Percentiles rank a stretch among this genome's conserved stretches.
Conservation (phyloP, 2,797 vertebrate genomes). For the Heliangelus exortis region DNA sequence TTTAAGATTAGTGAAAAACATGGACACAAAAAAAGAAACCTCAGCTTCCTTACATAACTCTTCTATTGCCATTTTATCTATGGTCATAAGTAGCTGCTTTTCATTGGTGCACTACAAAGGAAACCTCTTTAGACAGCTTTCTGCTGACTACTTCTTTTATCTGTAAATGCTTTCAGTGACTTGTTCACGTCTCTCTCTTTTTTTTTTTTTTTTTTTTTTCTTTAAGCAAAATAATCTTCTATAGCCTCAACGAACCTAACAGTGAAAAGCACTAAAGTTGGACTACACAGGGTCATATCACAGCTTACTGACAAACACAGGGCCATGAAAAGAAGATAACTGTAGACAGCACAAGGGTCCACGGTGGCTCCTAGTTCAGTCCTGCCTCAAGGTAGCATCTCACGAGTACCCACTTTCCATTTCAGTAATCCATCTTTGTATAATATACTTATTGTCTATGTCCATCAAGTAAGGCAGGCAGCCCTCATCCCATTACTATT, state of each 20-base stretch:
- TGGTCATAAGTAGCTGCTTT: constrained; percentile 37
- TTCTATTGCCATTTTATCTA: constrained; percentile 17
- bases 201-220: background rate
- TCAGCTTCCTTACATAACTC: constrained; percentile 45
- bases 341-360: background rate
- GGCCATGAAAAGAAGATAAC: constrained; percentile 45
- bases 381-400: constrained; percentile 64
- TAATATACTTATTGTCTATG: constrained; percentile 66
- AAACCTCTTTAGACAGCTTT: constrained; percentile 57
- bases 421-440: constrained; percentile 68
- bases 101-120: constrained; percentile 39
- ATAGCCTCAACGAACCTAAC: constrained; percentile 44
- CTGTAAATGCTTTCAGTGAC: constrained; percentile 60
- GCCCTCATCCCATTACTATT: constrained; percentile 72
- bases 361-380: constrained; percentile 25
- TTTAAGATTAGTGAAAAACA: constrained; percentile 11
- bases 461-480: constrained; percentile 56
- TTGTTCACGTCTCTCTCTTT: background rate
- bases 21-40: background rate
- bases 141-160: constrained; percentile 62
- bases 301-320: constrained; percentile 31
- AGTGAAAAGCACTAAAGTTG: constrained; percentile 45
- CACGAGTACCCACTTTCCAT: constrained; percentile 64
- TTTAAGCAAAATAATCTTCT: constrained; percentile 54
- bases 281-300: constrained; percentile 15